Conservation (phyloP, 1,140 invertebrate genomes). For the Drosophila tristis region DNA sequence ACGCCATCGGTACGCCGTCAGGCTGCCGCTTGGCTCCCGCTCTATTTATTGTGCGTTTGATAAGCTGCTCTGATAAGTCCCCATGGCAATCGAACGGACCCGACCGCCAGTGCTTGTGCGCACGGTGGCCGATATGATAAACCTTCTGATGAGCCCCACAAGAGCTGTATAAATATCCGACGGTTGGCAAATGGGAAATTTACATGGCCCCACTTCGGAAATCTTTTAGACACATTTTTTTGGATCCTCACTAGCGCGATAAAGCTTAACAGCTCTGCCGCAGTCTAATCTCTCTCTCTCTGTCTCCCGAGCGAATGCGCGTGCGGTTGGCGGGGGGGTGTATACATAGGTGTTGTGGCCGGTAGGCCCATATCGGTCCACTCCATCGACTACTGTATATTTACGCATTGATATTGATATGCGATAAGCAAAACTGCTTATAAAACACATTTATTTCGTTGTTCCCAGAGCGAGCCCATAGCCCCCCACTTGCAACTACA, state of each 20-base stretch:
- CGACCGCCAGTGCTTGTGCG: not conserved
- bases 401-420: conserved; percentile 82
- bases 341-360: conserved; percentile 55
- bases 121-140: conserved; percentile 44
- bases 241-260: conserved; percentile 25
- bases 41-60: conserved; percentile 63
- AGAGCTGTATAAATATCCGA: conserved; percentile 40
- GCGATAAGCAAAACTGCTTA: conserved; percentile 81
- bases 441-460: conserved; percentile 82
- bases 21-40: conserved; percentile 64
- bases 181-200: conserved; percentile 27
- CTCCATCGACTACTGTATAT: conserved; percentile 81
- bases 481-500: conserved; percentile 16
- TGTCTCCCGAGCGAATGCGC: not conserved
- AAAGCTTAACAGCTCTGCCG: conserved; percentile 28
- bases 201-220: conserved; percentile 34
- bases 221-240: conserved; percentile 12
- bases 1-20: conserved; percentile 64
- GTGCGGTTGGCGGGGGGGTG: conserved; percentile 19
- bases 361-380: conserved; percentile 51
- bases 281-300: conserved; percentile 41
- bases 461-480: conserved; percentile 40
- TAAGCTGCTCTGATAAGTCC: conserved; percentile 59
- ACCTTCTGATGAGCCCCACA: conserved; percentile 32
- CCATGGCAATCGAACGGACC: conserved; percentile 23